Base-by-base conservation (phyloP, 2,113 vertebrate species). In the Sylvilagus bachmani region DNA sequence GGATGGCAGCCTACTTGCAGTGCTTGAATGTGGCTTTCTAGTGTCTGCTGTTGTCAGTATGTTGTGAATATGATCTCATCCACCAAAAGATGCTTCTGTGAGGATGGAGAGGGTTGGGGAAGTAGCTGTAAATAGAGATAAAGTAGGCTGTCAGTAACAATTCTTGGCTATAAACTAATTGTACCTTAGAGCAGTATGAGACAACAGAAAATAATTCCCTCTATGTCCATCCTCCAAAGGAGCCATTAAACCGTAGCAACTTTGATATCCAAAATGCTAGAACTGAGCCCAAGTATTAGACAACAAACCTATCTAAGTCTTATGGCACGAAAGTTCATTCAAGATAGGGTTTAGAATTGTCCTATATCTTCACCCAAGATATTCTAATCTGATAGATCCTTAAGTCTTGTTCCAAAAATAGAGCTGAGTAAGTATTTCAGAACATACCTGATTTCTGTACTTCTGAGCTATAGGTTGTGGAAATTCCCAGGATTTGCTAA, bases 21-120 rank as follows among this genome's bases (percentile, higher is more conserved):
- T 31, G 8, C 31, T 85, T 84, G 66, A 95, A 85, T 86, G 25
- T 84, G 62, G 38, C 55, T 64, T 69, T 61, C 49, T 17, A 92
- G 91, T 88, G 71, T 82, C 36, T 86, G 36, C 24, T 92, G 6
- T 85, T 92, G 55, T 96, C 85, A 67, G 53, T 84, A 10, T 92
- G 36, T 86, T 86, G 96, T 73, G 80, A 85, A 69, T 69, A 90
- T 90, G 71, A 94, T 79, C 86, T 96, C 77, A 96, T 94, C 79
- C 38, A 96, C 64, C 7, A 22, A 79, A 90, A 87, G 53, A 36
- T 58, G 53, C 16, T 94, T 16, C 94, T 33, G 10, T 84, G n/a
- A 74, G 21, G 31, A 24, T 62, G 69, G 61, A 33, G 67, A 93
- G 24, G 13, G 62, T 85, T 74, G 38, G 51, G 31, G 29, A 89